Evolutionary conservation across 2,888 invertebrate genomes (phyloP).

Genomic region (Hypercompe scribonia): DNA sequence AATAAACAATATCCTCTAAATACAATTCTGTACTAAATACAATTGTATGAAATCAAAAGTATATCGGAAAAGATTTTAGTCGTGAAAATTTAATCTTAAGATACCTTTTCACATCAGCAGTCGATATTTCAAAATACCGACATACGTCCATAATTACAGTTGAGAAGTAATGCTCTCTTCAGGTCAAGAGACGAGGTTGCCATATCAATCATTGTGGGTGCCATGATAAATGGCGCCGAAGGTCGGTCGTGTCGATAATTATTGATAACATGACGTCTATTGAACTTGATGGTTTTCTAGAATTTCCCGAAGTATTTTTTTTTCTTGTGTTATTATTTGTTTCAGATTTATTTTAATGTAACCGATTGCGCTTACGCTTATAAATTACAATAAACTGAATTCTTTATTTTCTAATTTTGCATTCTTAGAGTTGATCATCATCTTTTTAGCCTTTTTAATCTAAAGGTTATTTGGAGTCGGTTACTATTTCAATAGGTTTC

Average conservation of each 20-base stretch:
- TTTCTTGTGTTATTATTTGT: neutral
- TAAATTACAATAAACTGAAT: too few species aligned
- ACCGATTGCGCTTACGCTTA: too few species aligned
- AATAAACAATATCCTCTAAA: too few species aligned
- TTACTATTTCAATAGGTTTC: too few species aligned
- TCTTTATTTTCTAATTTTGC: too few species aligned
- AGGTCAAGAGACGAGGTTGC: slow-evolving; percentile 52
- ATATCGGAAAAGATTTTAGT: neutral
- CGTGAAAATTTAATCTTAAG: neutral
- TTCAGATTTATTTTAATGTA: neutral
- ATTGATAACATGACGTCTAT: slow-evolving; percentile 37
- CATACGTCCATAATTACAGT: slow-evolving; percentile 34
- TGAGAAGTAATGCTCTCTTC: slow-evolving; percentile 34
- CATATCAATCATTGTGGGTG: slow-evolving; percentile 40
- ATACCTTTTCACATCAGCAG: neutral
- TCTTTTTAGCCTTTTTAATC: too few species aligned
- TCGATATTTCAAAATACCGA: slow-evolving; percentile 19
- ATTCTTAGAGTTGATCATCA: too few species aligned
- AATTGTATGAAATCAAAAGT: neutral
- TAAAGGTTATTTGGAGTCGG: too few species aligned
- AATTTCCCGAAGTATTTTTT: neutral
- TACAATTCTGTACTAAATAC: too few species aligned
- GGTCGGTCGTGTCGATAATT: slow-evolving; percentile 36
- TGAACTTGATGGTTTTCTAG: slow-evolving; percentile 7
- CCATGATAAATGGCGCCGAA: slow-evolving; percentile 40